These are phyloP conservation scores for Acleris laterana DNA, from an alignment of 2,888 invertebrate genomes.

Conservation along the genomic window DNA sequence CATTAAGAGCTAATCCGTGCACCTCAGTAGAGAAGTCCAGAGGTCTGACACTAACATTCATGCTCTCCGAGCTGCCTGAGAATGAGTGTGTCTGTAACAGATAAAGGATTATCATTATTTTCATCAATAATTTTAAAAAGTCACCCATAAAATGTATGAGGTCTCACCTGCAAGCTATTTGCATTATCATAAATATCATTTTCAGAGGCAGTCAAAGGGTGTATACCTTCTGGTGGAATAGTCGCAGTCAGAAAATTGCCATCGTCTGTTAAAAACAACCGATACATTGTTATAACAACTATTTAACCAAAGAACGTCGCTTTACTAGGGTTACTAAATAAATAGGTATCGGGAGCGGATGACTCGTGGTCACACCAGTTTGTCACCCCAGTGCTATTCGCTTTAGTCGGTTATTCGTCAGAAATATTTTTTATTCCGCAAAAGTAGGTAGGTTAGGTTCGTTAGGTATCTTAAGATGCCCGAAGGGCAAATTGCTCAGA, in stretches of 20 bases:
- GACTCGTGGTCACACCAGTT: too few species aligned
- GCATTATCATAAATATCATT: constrained; percentile 83
- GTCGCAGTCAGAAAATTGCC: constrained; percentile 47
- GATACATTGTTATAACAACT: too few species aligned
- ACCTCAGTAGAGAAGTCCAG: constrained; percentile 78
- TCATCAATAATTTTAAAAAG: background rate
- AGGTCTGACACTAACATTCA: constrained; percentile 79
- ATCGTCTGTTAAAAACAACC: constrained; percentile 51
- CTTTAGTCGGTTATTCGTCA: too few species aligned
- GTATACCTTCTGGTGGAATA: constrained; percentile 71
- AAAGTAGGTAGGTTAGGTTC: too few species aligned
- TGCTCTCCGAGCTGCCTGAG: constrained; percentile 85
- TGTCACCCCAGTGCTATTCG: too few species aligned
- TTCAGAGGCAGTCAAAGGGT: constrained; percentile 90
- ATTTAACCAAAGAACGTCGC: too few species aligned
- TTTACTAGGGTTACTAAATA: too few species aligned
- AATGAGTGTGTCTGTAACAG: constrained; percentile 73
- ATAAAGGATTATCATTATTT: background rate
- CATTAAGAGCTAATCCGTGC: constrained; percentile 91
- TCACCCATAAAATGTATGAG: constrained; percentile 3
- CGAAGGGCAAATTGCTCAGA: too few species aligned
- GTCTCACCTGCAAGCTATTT: constrained; percentile 76
- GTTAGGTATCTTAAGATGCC: too few species aligned
- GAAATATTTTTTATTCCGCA: too few species aligned
- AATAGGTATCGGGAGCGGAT: too few species aligned